These are phyloP conservation scores for Drosophila borborema DNA, from an alignment of 2,888 invertebrate genomes.

Conservation along the genomic window DNA sequence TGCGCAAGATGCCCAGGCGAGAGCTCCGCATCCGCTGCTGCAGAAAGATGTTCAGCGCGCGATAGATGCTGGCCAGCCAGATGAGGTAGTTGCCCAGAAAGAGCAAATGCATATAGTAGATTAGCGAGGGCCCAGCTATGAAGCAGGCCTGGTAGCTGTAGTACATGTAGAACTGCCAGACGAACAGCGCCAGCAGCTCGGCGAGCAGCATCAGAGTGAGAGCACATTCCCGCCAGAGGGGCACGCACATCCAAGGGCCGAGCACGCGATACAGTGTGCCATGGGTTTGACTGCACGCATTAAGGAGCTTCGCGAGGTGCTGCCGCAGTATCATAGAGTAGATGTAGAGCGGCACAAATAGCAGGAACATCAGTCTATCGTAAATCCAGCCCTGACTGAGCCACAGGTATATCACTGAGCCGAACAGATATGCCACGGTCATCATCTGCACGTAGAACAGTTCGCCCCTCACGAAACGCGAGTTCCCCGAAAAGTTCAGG, in stretches of 20 bases:
- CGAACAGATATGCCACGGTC: constrained; percentile 21
- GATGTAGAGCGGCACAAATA: constrained; percentile 54
- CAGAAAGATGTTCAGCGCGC: constrained; percentile 50
- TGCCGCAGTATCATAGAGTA: constrained; percentile 50
- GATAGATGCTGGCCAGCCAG: constrained; percentile 59
- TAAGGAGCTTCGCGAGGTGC: constrained; percentile 46
- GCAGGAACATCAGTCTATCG: constrained; percentile 44
- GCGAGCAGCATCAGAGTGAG: constrained; percentile 39
- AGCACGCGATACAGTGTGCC: constrained; percentile 28
- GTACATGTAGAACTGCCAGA: constrained; percentile 57
- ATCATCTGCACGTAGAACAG: constrained; percentile 60
- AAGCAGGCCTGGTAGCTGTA: constrained; percentile 54
- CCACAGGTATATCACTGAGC: constrained; percentile 40
- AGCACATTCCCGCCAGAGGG: constrained; percentile 38
- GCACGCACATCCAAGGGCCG: constrained; percentile 56
- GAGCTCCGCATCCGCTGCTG: constrained; percentile 42
- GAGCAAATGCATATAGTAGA: constrained; percentile 50
- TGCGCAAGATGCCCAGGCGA: constrained; percentile 26
- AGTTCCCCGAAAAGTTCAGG: constrained; percentile 30
- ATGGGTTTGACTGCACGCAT: constrained; percentile 39
- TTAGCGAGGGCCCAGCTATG: constrained; percentile 38
- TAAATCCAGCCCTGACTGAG: constrained; percentile 56
- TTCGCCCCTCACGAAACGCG: constrained; percentile 48
- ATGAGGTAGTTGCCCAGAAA: constrained; percentile 60
- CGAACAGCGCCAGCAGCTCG: constrained; percentile 38